Conservation (phyloP, 2,113 vertebrate genomes). For the Plecotus auritus region DNA sequence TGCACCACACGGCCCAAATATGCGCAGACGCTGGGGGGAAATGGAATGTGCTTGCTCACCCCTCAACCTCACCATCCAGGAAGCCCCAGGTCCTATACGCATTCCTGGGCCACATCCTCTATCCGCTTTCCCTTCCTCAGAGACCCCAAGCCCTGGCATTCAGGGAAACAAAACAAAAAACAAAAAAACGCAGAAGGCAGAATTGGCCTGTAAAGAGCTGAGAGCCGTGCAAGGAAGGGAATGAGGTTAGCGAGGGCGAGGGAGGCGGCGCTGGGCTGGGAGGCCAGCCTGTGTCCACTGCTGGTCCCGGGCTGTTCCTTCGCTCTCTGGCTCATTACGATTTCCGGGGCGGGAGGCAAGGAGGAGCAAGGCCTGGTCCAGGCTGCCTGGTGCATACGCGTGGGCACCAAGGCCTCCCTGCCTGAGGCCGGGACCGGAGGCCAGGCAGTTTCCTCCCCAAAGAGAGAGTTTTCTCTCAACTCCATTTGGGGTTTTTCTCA, state of each 20-base stretch:
- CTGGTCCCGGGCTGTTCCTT: background rate
- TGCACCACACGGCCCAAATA: background rate
- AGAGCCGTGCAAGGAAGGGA: background rate
- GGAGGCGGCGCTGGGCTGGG: fast-evolving
- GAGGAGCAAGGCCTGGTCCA: background rate
- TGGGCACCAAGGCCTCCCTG: background rate
- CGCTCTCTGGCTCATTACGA: background rate
- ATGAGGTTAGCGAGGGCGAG: too few species aligned
- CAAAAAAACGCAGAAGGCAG: background rate
- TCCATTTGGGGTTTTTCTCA: background rate
- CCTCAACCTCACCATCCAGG: background rate
- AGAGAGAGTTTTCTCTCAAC: background rate
- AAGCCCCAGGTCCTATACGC: background rate
- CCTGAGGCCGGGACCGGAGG: background rate
- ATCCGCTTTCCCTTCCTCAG: background rate
- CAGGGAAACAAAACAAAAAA: too few species aligned
- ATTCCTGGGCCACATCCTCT: background rate
- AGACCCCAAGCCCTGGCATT: background rate
- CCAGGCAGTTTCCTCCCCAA: background rate
- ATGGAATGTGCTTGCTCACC: background rate
- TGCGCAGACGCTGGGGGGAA: background rate
- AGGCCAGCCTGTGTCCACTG: background rate
- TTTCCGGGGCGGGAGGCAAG: background rate
- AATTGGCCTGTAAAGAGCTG: background rate
- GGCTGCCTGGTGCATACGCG: background rate